These are phyloP conservation scores for Eilema depressum DNA, from an alignment of 2,888 invertebrate species.

Conservation along the genomic window DNA sequence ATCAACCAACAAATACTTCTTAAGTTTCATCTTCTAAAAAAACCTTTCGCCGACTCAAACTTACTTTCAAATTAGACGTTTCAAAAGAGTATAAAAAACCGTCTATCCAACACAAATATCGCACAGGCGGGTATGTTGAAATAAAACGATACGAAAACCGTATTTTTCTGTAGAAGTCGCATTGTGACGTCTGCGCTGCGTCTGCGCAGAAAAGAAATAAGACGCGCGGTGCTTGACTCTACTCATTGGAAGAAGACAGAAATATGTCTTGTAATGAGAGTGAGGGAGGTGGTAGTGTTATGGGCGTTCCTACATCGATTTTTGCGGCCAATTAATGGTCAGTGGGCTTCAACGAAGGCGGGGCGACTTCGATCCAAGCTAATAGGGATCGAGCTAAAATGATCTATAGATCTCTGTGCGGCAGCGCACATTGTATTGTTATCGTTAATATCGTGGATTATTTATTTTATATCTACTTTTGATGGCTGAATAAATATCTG, in stretches of 20 bases:
- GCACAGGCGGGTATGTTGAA: conserved; percentile 76
- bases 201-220: conserved; percentile 78
- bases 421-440: conserved; percentile 80
- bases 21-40: conserved; percentile 48
- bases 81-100: conserved; percentile 67
- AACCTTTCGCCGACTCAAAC: conserved; percentile 61
- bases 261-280: conserved; percentile 24
- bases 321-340: conserved; percentile 85
- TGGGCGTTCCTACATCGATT: conserved; percentile 80
- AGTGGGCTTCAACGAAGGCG: conserved; percentile 84
- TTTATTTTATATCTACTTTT: conserved; percentile 80
- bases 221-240: conserved; percentile 60
- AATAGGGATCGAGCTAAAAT: conserved; percentile 84
- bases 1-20: conserved; percentile 49
- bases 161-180: conserved; percentile 84
- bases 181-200: conserved; percentile 74
- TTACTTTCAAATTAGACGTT: conserved; percentile 79
- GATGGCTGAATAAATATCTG: conserved; percentile 79
- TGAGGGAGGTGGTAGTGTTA: conserved; percentile 61
- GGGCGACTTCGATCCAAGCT: conserved; percentile 76
- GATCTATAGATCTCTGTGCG: conserved; percentile 83
- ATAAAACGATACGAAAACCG: conserved; percentile 73
- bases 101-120: conserved; percentile 82
- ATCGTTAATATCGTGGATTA: conserved; percentile 80
- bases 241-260: conserved; percentile 56